Base-by-base conservation (phyloP, 2,113 vertebrate genomes). In the Cheirogaleus medius region DNA sequence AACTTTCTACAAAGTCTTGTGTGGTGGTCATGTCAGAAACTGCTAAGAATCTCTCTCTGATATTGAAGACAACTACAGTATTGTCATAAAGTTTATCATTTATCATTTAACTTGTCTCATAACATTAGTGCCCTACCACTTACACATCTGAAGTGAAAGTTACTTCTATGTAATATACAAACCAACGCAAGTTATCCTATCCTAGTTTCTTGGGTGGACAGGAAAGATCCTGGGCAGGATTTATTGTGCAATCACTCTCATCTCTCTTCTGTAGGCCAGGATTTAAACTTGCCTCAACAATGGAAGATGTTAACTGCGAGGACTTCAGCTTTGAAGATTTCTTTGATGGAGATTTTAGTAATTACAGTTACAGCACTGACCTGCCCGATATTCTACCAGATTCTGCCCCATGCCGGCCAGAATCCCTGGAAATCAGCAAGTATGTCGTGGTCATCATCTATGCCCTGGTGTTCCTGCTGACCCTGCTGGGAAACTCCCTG, bases 381-480 rank as follows among this genome's bases (percentile, higher is more conserved):
- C 14, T 97, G 34, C 86, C 98, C 0, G 1, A 56, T n/a, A 34
- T 47, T 34, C 3, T 4, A 1, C 1, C 20, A 0, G 29, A 5
- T 0, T 25, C 97, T 0, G 1, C 93, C 27, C 99, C 99, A 0
- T 99, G 99, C 91, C 13, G 4, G 12, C 3, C 3, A 0, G 6
- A 54, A 0, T 14, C 21, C 12, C 29, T 96, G 8, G 10, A 34
- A 21, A 89, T 99, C 60, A 98, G 98, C 68, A 98, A 90, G 25
- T 77, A 98, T 4, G 93, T 95, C 11, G 15, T 99, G 76, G 49
- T 52, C 49, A 1, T 52, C 49, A 52, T 4, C 3, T 52, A 13
- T 52, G 14, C 1, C 3, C 49, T 52, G 49, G 49, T 52, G 49
- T 52, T 52, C 49, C 49, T 52, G 49, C 49, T 52, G 3, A 14